Percentiles rank a stretch among this genome's conserved stretches.
phyloP scores from a whole-genome alignment of 2,797 vertebrate species.

The Sebastes iracundus region DNA sequence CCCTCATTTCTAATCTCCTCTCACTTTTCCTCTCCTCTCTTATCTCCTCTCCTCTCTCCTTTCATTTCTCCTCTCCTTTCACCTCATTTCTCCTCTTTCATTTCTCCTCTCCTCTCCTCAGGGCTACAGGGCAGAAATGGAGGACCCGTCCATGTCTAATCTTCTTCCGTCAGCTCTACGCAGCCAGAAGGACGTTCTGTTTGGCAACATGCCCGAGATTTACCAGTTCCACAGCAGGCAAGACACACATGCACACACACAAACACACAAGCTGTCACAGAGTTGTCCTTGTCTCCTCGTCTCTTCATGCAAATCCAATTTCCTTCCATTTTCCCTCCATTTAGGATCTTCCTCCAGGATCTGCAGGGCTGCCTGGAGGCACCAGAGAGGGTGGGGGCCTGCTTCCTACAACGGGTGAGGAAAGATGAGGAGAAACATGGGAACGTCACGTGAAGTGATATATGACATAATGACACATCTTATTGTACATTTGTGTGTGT shows the following conservation, averaged over 20 bases:
- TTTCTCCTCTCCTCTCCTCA: constrained; percentile 56
- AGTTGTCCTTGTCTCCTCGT: constrained; percentile 3
- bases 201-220: constrained; percentile 97
- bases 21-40: neutral
- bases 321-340: constrained; percentile 19
- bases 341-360: constrained; percentile 92
- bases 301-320: constrained; percentile 21
- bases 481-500: constrained; percentile 32
- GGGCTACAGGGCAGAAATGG: constrained; percentile 97
- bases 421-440: neutral
- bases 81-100: too few species aligned
- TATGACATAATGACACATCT: neutral
- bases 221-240: constrained; percentile 97
- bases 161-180: constrained; percentile 89
- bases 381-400: constrained; percentile 90
- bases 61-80: neutral
- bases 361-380: constrained; percentile 90
- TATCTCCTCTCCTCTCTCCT: neutral
- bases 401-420: constrained; percentile 92
- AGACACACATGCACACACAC: constrained; percentile 13
- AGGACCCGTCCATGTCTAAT: constrained; percentile 89
- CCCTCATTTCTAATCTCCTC: too few species aligned
- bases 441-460: neutral
- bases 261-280: constrained; percentile 30
- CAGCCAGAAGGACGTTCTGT: constrained; percentile 92